Evolutionary conservation across 2,113 vertebrate species (phyloP), one percentile per base, ranked within the genome.

Genomic region (Zapus hudsonius): DNA sequence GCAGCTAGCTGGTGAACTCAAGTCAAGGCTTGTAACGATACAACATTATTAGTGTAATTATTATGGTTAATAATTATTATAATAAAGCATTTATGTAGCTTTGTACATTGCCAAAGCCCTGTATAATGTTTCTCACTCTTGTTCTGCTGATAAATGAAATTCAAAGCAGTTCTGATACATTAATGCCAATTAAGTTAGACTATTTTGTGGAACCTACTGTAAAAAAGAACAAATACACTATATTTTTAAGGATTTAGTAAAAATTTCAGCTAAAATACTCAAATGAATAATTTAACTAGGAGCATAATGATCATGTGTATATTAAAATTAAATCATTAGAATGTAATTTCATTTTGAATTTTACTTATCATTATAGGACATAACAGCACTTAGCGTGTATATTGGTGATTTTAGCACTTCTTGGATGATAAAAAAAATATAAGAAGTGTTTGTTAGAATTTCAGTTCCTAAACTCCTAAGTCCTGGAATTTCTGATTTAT

Each of bases 31-130:
- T 93, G 19, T 88, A 76, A 13, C 16, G 88, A 2, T 81, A 93
- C 64, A 87, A 19, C 69, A 92, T 88, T 74, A 94, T 96, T 87
- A 89, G 20, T 88, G 61, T 85, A 82, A 95, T 80, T 84, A 33
- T 75, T 92, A 64, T 9, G 89, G 69, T 89, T 88, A 95, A 95
- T 94, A 94, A 84, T 95, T 96, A 88, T 75, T 70, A 69, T 94
- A 88, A 90, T 93, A 92, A 96, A 94, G 52, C 61, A 88, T 85
- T 85, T 84, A 84, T 73, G 36, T 73, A 67, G 70, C 33, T 80
- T 22, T 87, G 8, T 81, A 73, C 1, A 67, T 95, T 90, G 93
- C 73, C 75, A 85, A 91, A 93, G 55, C 93, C 40, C 20, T 94
- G 93, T 92, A 91, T 15, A 84, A 40, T 84, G 83, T 67, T 93